Percentiles rank a stretch among this genome's conserved stretches.
phyloP scores from a whole-genome alignment of 2,888 invertebrate genomes.

The Cerastis leucographa region DNA sequence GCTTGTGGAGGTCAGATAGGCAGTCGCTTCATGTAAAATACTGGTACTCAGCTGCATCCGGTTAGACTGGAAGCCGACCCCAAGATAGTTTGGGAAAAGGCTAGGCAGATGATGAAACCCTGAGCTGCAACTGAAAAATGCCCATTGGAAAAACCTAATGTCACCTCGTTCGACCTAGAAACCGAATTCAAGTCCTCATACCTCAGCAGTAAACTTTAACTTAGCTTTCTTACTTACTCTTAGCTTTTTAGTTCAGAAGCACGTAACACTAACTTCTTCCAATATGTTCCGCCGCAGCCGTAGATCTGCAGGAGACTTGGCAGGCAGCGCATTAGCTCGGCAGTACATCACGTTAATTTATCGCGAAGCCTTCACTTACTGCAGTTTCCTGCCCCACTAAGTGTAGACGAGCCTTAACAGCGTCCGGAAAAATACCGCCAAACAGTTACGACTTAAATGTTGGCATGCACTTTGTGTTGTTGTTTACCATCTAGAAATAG shows the following conservation, averaged over 20 bases:
- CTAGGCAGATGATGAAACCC: no score
- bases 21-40: no score
- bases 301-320: slow-evolving; percentile 33
- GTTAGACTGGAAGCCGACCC: no score
- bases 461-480: slow-evolving; percentile 17
- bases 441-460: slow-evolving; percentile 23
- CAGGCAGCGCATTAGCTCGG: slow-evolving; percentile 50
- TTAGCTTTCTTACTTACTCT: no score
- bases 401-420: slow-evolving; percentile 42
- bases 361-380: slow-evolving; percentile 58
- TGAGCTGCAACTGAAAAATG: not conserved
- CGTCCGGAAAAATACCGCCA: slow-evolving; percentile 37
- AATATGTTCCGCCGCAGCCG: slow-evolving; percentile 28
- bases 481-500: not conserved
- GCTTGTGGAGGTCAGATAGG: no score
- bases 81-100: no score
- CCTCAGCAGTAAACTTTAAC: not conserved
- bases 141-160: not conserved
- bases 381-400: slow-evolving; percentile 57
- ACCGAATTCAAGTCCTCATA: not conserved
- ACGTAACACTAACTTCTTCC: slow-evolving; percentile 10
- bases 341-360: slow-evolving; percentile 64
- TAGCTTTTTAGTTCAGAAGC: not conserved
- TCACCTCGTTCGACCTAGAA: not conserved
- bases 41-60: no score